Evolutionary conservation across 2,797 vertebrate species (phyloP).

Genomic region (Enteromius trimaculatus): DNA sequence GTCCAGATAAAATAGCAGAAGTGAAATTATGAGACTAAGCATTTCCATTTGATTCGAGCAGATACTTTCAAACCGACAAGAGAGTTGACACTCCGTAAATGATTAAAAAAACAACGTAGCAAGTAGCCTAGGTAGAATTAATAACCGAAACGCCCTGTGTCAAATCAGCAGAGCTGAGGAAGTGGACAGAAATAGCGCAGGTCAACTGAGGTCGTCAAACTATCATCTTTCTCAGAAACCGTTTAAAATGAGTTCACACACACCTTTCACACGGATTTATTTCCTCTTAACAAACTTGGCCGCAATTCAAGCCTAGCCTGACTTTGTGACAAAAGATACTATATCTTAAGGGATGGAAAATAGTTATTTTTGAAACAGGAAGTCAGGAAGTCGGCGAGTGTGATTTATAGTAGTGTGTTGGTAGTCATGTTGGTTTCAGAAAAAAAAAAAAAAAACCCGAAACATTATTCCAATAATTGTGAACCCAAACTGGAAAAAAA

Average conservation of each 20-base stretch:
- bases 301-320: background rate
- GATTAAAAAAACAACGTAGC: background rate
- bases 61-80: background rate
- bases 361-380: background rate
- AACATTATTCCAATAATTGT: background rate
- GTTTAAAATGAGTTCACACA: conserved; percentile 33
- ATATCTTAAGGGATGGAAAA: background rate
- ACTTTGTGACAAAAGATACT: conserved; percentile 8
- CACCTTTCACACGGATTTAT: conserved; percentile 21
- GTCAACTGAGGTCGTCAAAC: conserved; percentile 22
- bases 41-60: background rate
- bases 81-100: background rate
- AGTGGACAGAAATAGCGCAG: conserved; percentile 46
- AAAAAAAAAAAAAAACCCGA: too few species aligned
- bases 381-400: background rate
- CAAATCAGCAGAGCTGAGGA: conserved; percentile 37
- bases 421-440: background rate
- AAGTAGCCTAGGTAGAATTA: background rate
- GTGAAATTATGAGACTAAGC: conserved; percentile 22
- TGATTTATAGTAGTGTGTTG: background rate
- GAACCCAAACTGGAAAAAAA: too few species aligned
- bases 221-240: conserved; percentile 48
- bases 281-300: conserved; percentile 32
- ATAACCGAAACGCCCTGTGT: background rate
- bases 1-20: conserved; percentile 11